A percentile compares a stretch with the other conserved stretches of the same genome.
Conservation (phyloP, 2,888 invertebrate genomes). For the Caradrina kadenii region DNA sequence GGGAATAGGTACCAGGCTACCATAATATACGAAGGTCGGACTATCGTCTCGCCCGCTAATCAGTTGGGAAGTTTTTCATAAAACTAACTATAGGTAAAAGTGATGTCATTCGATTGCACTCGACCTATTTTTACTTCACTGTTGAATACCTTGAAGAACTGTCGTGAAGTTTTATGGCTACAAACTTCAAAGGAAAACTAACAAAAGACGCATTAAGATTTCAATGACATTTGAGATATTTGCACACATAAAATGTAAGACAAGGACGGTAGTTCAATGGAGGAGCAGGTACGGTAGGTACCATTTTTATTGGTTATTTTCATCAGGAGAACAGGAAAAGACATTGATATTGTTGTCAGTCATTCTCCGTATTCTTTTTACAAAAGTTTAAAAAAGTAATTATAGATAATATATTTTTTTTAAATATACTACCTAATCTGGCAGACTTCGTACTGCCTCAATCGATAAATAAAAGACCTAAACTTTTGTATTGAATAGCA, state of each 20-base stretch:
- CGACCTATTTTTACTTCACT: conserved; percentile 38
- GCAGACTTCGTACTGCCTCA: too few species aligned
- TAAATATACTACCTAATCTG: too few species aligned
- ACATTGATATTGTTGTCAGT: too few species aligned
- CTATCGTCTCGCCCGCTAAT: conserved; percentile 41
- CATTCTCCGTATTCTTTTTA: too few species aligned
- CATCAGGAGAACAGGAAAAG: neutral
- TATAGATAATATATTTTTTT: too few species aligned
- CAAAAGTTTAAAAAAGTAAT: too few species aligned
- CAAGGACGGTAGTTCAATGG: conserved; percentile 41
- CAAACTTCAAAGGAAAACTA: conserved; percentile 42
- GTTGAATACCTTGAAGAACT: conserved; percentile 43
- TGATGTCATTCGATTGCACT: conserved; percentile 53
- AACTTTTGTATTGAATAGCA: too few species aligned
- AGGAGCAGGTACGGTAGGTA: neutral
- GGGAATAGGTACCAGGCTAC: conserved; percentile 38
- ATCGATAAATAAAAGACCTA: too few species aligned
- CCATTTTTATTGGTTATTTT: neutral
- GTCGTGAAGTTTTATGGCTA: conserved; percentile 46
- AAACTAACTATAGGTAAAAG: conserved; percentile 23
- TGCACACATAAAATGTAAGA: conserved; percentile 40
- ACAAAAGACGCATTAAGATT: conserved; percentile 58
- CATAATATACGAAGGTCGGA: conserved; percentile 50
- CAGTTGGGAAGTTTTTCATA: conserved; percentile 26
- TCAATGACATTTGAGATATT: conserved; percentile 52